Evolutionary conservation across 1,140 invertebrate species (phyloP).

Genomic region (Antheraea mylitta): DNA sequence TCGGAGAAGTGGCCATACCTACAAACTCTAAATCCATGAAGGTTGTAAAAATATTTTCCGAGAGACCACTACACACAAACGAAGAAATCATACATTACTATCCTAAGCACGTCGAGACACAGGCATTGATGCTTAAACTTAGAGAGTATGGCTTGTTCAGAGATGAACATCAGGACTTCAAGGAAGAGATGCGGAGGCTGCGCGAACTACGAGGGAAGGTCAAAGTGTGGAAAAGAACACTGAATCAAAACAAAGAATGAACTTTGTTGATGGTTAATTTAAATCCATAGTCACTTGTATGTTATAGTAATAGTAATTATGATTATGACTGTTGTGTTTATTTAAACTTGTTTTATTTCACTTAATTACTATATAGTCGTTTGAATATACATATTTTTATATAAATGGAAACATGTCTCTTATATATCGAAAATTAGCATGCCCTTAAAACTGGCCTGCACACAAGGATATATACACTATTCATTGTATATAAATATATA

Average conservation of each 20-base stretch:
- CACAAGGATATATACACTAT: too few relatives aligned
- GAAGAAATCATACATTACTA: slow-evolving; percentile 91
- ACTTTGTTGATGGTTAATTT: neutral
- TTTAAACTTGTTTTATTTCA: neutral
- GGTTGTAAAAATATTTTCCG: slow-evolving; percentile 89
- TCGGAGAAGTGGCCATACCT: slow-evolving; percentile 90
- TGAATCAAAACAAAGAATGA: slow-evolving; percentile 44
- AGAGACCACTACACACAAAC: slow-evolving; percentile 86
- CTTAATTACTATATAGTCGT: too few relatives aligned
- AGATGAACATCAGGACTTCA: slow-evolving; percentile 95
- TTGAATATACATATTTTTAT: too few relatives aligned
- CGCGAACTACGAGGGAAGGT: slow-evolving; percentile 89
- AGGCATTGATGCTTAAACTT: slow-evolving; percentile 84
- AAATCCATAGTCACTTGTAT: neutral
- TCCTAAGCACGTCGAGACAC: slow-evolving; percentile 89
- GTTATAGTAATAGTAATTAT: neutral
- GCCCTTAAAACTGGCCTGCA: too few relatives aligned
- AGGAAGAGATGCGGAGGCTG: slow-evolving; percentile 91
- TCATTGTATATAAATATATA: too few relatives aligned
- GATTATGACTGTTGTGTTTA: neutral
- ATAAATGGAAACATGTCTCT: too few relatives aligned
- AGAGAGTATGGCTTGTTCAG: slow-evolving; percentile 89
- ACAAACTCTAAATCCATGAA: slow-evolving; percentile 88
- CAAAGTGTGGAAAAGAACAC: slow-evolving; percentile 64
- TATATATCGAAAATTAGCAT: too few relatives aligned